Base-by-base conservation (phyloP, 2,797 vertebrate genomes). In the Halcyon badia region DNA sequence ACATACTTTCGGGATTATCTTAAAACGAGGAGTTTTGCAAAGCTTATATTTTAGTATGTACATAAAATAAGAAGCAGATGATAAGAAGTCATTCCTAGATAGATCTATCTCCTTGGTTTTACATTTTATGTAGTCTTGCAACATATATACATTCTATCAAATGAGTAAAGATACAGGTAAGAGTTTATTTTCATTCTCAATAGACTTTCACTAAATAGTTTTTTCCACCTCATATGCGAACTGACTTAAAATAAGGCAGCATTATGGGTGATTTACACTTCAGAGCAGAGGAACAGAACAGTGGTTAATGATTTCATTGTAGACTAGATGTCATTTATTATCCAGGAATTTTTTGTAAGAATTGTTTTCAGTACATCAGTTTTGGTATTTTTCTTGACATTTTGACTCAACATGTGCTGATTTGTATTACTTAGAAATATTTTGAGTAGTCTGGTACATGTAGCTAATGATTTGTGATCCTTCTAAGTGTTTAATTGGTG, bases 381-480 rank as follows among this genome's bases (percentile, higher is more conserved):
- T 94, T 90, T 14, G 41, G 35, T 89, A 89, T 91, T 93, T 95
- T 94, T 95, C 92, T 65, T 26, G 26, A 70, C 57, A 66, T 94
- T 93, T 78, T 87, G 87, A 93, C 82, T 90, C 83, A 93, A 92
- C 73, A 92, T 49, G 0, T 88, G 78, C 68, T 93, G 81, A 95
- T 95, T 68, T 95, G 78, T 84, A 95, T 69, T 91, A 91, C 90
- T 94, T 56, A 76, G 75, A 91, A 96, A 94, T 81, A 79, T 89
- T 96, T 95, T 62, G 83, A 95, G 79, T 85, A 87, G 57, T 91
- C 71, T 94, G 86, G 75, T 89, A 75, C 39, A 69, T 81, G 92
- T 69, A 95, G 75, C 76, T 93, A 97, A 92, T 92, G 89, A 95
- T 91, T 91, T 96, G 75, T 89, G 94, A 95, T 92, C 64, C 65